Conservation (phyloP, 2,113 vertebrate species). For the Patagioenas fasciata region DNA sequence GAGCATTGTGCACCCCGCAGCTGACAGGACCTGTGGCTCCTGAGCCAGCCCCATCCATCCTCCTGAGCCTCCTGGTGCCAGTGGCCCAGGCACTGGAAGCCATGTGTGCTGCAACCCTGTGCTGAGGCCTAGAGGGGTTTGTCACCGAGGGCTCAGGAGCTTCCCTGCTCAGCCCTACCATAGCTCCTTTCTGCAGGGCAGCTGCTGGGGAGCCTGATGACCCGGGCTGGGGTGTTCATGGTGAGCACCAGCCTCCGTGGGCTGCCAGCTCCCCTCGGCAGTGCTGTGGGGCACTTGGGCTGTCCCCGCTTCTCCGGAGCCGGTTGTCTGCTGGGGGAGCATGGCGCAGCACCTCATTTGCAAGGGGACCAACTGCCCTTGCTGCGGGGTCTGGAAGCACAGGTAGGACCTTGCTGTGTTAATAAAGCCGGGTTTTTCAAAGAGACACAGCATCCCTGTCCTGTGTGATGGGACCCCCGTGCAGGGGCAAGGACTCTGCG, state of each 20-base stretch:
- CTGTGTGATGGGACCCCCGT: slow-evolving; percentile 5
- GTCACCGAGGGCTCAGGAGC: background rate
- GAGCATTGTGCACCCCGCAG: background rate
- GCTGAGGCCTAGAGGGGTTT: background rate
- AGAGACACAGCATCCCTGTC: background rate
- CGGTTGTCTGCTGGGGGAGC: fast-evolving
- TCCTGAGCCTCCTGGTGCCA: background rate
- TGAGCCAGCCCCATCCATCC: background rate
- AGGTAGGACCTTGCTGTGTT: background rate
- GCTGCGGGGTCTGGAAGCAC: fast-evolving
- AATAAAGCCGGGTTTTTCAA: slow-evolving; percentile 59
- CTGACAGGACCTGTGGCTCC: fast-evolving
- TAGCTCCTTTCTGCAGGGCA: background rate
- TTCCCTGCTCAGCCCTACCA: fast-evolving
- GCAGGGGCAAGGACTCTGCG: background rate
- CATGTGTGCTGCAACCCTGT: fast-evolving
- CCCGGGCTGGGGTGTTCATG: background rate
- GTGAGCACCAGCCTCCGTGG: background rate
- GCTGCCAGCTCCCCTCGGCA: background rate
- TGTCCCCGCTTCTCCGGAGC: fast-evolving
- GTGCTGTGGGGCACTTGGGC: fast-evolving
- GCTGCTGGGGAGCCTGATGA: background rate
- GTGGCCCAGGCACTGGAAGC: background rate
- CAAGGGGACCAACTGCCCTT: fast-evolving
- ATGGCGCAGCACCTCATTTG: fast-evolving